Evolutionary conservation across 1,140 invertebrate genomes (phyloP).

Genomic region (Ericerus pela): DNA sequence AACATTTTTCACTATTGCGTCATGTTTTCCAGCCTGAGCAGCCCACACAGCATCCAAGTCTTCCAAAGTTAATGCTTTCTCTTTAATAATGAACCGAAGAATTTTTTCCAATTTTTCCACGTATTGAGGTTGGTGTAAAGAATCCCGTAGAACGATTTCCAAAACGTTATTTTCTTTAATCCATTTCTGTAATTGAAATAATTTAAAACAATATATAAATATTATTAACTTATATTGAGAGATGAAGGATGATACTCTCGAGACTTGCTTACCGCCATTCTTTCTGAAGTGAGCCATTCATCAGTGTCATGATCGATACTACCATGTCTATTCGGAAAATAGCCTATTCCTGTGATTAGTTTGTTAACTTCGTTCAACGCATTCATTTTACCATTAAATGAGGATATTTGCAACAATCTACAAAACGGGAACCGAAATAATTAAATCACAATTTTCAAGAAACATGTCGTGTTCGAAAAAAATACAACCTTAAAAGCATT

Average conservation of each 20-base stretch:
- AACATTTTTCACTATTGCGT: constrained; percentile 92
- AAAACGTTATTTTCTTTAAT: constrained; percentile 91
- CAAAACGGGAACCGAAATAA: constrained; percentile 19
- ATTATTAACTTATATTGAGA: neutral
- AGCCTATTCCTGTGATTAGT: constrained; percentile 79
- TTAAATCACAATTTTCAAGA: neutral
- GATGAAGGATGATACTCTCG: neutral
- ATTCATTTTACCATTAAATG: constrained; percentile 99
- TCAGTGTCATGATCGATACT: constrained; percentile 54
- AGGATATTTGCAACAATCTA: constrained; percentile 87
- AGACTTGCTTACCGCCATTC: constrained; percentile 65
- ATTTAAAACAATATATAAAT: neutral
- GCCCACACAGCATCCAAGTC: constrained; percentile 93
- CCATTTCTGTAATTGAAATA: constrained; percentile 59
- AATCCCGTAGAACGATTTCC: constrained; percentile 88
- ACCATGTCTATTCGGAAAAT: constrained; percentile 60
- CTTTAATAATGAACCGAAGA: constrained; percentile 89
- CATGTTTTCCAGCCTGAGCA: constrained; percentile 87
- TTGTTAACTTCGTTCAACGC: constrained; percentile 98
- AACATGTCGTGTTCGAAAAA: constrained; percentile 1
- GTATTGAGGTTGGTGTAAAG: constrained; percentile 92
- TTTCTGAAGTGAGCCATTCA: constrained; percentile 83
- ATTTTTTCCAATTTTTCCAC: constrained; percentile 97
- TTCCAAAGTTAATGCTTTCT: constrained; percentile 73
- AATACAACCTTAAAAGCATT: constrained; percentile 65